phyloP scores from a whole-genome alignment of 2,113 vertebrate genomes.

The Megaceryle torquata region DNA sequence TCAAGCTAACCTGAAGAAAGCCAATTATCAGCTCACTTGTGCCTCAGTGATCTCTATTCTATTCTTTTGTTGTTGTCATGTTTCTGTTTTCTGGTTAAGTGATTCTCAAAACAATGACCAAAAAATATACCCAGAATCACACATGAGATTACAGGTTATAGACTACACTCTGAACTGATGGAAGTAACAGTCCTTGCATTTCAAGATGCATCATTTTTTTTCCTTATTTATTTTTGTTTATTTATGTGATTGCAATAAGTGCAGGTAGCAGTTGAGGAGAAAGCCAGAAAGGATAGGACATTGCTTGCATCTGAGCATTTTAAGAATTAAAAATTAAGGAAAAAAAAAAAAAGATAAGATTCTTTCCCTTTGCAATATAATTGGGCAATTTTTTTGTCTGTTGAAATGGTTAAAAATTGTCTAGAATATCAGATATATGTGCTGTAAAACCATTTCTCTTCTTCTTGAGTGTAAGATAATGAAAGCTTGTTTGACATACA shows the following conservation, averaged over 20 bases:
- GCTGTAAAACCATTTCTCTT: not conserved
- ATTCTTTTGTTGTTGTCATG: constrained; percentile 12
- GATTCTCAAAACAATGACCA: constrained; percentile 64
- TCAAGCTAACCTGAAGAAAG: constrained; percentile 66
- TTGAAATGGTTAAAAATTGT: not conserved
- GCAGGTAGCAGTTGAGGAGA: not conserved
- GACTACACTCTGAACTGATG: constrained; percentile 29
- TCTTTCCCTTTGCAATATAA: constrained; percentile 12
- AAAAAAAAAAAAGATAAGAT: not conserved
- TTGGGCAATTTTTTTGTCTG: constrained; percentile 7
- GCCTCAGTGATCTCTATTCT: constrained; percentile 56
- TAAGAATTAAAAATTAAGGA: constrained; percentile 28
- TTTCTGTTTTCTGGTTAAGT: constrained; percentile 68
- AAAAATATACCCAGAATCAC: constrained; percentile 57
- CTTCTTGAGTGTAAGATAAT: not conserved
- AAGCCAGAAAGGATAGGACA: constrained; percentile 5
- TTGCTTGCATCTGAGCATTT: constrained; percentile 27
- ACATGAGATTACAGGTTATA: constrained; percentile 35
- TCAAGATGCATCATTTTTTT: constrained; percentile 24
- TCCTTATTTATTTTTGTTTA: constrained; percentile 17
- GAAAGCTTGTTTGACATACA: constrained; percentile 11
- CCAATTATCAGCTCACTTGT: constrained; percentile 54
- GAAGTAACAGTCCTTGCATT: constrained; percentile 42
- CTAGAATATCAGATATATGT: not conserved
- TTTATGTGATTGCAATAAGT: constrained; percentile 8